Conservation (phyloP, 37 sponge, comb jelly and placozoan species). For the Halichondria panicea region DNA sequence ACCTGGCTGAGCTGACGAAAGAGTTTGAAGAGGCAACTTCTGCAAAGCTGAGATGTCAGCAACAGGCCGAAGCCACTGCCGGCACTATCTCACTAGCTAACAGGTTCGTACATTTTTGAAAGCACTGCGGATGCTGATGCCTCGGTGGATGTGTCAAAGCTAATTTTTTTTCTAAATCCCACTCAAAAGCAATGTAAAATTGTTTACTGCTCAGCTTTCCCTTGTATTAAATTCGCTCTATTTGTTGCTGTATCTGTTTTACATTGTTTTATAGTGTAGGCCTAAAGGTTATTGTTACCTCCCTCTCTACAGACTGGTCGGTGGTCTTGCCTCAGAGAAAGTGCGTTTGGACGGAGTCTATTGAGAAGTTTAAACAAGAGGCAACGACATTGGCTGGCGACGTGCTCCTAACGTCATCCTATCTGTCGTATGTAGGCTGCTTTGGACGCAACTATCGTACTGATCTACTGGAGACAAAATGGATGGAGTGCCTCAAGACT, state of each 20-base stretch:
- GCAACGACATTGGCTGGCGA: slow-evolving; percentile 92
- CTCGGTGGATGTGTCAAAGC: slow-evolving; percentile 87
- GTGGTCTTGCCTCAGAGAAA: slow-evolving; percentile 95
- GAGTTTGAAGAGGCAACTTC: slow-evolving; percentile 94
- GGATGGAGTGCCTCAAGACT: slow-evolving; percentile 76
- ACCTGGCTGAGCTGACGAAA: slow-evolving; percentile 84
- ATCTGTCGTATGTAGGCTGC: slow-evolving; percentile 97
- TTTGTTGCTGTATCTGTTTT: too few species aligned
- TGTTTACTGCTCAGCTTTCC: too few species aligned
- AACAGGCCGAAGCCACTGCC: slow-evolving; percentile 93
- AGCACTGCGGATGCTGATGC: slow-evolving; percentile 73
- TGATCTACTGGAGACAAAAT: slow-evolving; percentile 70
- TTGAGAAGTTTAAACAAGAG: slow-evolving; percentile 76
- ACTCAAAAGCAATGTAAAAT: too few species aligned
- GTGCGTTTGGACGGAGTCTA: slow-evolving; percentile 95
- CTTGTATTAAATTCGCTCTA: too few species aligned
- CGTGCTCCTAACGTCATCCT: slow-evolving; percentile 88
- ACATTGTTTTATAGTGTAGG: too few species aligned
- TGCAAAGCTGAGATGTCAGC: slow-evolving; percentile 97
- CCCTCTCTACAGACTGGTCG: slow-evolving; percentile 68
- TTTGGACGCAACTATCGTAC: slow-evolving; percentile 81
- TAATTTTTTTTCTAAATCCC: too few species aligned
- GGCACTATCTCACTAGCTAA: slow-evolving; percentile 89
- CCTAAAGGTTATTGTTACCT: neutral
- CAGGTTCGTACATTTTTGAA: slow-evolving; percentile 86